phyloP scores from a whole-genome alignment of 2,113 vertebrate genomes.

The Tachycineta bicolor region DNA sequence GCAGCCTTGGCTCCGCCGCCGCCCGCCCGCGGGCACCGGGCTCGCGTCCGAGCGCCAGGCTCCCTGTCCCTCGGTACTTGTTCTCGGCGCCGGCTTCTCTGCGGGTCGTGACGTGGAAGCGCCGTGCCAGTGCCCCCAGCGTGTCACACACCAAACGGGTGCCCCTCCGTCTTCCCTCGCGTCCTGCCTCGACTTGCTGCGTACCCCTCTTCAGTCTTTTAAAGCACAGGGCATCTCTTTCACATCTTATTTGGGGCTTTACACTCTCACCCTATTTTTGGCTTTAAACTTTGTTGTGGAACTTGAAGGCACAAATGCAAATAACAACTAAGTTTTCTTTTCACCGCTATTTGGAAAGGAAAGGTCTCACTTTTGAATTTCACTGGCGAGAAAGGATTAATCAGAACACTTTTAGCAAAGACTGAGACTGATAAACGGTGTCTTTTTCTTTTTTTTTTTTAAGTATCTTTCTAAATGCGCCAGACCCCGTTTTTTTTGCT shows the following conservation, averaged over 20 bases:
- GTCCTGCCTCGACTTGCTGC: no score
- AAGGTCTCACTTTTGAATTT: neutral
- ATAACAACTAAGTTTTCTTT: neutral
- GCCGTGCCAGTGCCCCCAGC: neutral
- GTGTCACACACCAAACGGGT: neutral
- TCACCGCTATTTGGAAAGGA: neutral
- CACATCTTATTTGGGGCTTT: neutral
- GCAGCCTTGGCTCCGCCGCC: neutral
- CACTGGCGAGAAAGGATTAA: neutral
- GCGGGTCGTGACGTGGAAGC: fast-evolving
- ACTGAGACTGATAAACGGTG: neutral
- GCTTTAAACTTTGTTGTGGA: neutral
- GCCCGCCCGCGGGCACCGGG: neutral
- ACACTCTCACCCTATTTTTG: neutral
- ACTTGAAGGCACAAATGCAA: neutral
- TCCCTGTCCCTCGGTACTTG: fast-evolving
- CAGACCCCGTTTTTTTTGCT: neutral
- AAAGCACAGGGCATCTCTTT: neutral
- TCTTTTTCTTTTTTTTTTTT: neutral
- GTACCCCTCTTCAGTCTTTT: neutral
- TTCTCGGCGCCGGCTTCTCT: neutral
- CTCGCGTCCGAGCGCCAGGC: fast-evolving
- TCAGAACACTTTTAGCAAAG: neutral
- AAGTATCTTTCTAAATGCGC: neutral
- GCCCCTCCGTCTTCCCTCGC: neutral